phyloP scores from a whole-genome alignment of 2,888 invertebrate genomes.

The Apodemia hepburni region DNA sequence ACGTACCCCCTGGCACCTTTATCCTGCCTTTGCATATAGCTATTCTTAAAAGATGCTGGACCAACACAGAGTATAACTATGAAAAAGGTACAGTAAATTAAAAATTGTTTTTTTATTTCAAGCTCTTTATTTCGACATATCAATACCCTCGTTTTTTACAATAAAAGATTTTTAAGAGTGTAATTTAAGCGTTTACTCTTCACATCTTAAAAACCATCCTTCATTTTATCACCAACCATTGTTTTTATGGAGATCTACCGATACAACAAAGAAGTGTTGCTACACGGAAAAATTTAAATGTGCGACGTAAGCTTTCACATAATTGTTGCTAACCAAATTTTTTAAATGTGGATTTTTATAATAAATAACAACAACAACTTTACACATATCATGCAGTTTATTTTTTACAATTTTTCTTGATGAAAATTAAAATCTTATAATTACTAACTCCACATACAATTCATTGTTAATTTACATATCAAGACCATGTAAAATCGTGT shows the following conservation, averaged over 20 bases:
- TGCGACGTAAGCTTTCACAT: conserved; percentile 60
- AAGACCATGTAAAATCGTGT: not conserved
- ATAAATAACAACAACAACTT: conserved; percentile 37
- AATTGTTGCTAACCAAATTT: conserved; percentile 22
- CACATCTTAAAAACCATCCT: conserved; percentile 9
- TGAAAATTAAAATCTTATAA: conserved; percentile 16
- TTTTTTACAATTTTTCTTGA: conserved; percentile 37
- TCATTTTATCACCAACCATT: conserved; percentile 5
- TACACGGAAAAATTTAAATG: conserved; percentile 53
- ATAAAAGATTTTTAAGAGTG: conserved; percentile 8
- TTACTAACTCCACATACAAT: conserved; percentile 16
- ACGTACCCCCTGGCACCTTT: no score
- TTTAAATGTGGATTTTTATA: conserved; percentile 24
- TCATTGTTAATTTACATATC: not conserved
- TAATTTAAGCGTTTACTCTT: not conserved
- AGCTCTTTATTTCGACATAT: conserved; percentile 74
- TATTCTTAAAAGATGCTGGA: no score
- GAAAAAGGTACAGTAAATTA: conserved; percentile 18
- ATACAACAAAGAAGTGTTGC: conserved; percentile 47
- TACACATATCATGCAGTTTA: conserved; percentile 42
- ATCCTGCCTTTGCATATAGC: no score
- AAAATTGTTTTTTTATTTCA: conserved; percentile 42
- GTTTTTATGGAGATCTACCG: conserved; percentile 29
- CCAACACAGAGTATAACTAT: no score
- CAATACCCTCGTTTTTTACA: conserved; percentile 34